Base-by-base conservation (phyloP, 2,113 vertebrate genomes). In the Lamprotornis superbus region DNA sequence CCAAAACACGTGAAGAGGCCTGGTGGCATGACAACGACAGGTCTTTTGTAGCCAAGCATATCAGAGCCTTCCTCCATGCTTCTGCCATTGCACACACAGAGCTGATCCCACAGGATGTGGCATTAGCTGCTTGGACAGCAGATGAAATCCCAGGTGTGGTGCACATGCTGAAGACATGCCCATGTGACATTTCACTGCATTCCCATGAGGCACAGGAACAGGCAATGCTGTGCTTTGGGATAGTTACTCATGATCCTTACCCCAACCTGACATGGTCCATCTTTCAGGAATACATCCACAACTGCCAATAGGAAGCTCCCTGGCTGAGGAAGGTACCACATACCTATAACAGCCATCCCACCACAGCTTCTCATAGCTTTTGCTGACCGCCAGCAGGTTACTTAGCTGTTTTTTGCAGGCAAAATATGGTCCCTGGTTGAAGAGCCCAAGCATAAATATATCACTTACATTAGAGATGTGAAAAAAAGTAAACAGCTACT, bases 11-110 rank as follows among this genome's bases (percentile, higher is more conserved):
- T 31, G 5, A 75, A 68, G 16, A 76, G 8, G 23, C 10, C 17
- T 61, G 22, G 37, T 3, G 56, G 30, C 24, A 49, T 31, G 31
- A 84, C 0, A 0, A 37, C 10, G 24, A 64, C 20, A 49, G 3
- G 3, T 57, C 33, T 91, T 56, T 22, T 42, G 33, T 18, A 6
- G 42, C 9, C 30, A 74, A 71, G 21, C 50, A 59, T 10, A 46
- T 10, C 2, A 31, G 15, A 67, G n/a, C 16, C 37, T n/a, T 83
- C 15, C 42, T 59, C 20, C 47, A 15, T 22, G 3, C 21, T 46
- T 30, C 75, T 59, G 21, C 44, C 24, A 57, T 3, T 81, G 68
- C 33, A 69, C 55, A 59, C 35, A 53, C 9, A 70, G 18, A 46
- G 33, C 17, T 84, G 47, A 68, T 39, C 15, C 8, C 17, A 53